These are phyloP conservation scores for Blera fallax DNA, from an alignment of 2,888 invertebrate species.

Conservation along the genomic window DNA sequence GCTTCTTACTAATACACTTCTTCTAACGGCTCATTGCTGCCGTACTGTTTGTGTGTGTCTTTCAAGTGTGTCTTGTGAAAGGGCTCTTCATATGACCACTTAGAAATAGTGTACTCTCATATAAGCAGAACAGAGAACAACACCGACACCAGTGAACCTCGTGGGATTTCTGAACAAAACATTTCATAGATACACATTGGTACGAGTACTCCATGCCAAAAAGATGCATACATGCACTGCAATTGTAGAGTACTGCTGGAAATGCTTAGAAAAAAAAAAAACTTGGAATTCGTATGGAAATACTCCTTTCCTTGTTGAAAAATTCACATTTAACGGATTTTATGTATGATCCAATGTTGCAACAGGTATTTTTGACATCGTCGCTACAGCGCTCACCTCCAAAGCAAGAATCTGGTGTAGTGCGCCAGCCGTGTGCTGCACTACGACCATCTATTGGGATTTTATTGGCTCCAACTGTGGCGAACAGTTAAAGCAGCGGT, in stretches of 20 bases:
- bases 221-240: slow-evolving; percentile 23
- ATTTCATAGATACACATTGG: slow-evolving; percentile 36
- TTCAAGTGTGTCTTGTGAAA: slow-evolving; percentile 66
- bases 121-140: slow-evolving; percentile 19
- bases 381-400: slow-evolving; percentile 23
- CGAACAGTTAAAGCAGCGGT: slow-evolving; percentile 35
- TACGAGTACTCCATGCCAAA: slow-evolving; percentile 18
- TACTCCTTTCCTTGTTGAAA: slow-evolving; percentile 53
- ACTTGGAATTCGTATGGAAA: slow-evolving; percentile 61
- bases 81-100: slow-evolving; percentile 68
- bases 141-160: slow-evolving; percentile 40
- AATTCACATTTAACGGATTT: slow-evolving; percentile 67
- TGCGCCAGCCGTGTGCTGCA: slow-evolving; percentile 34
- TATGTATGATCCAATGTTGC: slow-evolving; percentile 65
- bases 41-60: slow-evolving; percentile 14
- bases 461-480: slow-evolving; percentile 68
- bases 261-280: slow-evolving; percentile 7
- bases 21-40: slow-evolving; percentile 58
- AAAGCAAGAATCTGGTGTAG: slow-evolving; percentile 13
- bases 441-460: slow-evolving; percentile 48
- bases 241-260: slow-evolving; percentile 14
- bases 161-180: slow-evolving; percentile 54
- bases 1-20: slow-evolving; percentile 51
- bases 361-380: slow-evolving; percentile 71
- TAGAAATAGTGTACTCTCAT: slow-evolving; percentile 25